These are phyloP conservation scores for Amazona guildingii DNA, from an alignment of 2,113 vertebrate genomes.

Conservation along the genomic window DNA sequence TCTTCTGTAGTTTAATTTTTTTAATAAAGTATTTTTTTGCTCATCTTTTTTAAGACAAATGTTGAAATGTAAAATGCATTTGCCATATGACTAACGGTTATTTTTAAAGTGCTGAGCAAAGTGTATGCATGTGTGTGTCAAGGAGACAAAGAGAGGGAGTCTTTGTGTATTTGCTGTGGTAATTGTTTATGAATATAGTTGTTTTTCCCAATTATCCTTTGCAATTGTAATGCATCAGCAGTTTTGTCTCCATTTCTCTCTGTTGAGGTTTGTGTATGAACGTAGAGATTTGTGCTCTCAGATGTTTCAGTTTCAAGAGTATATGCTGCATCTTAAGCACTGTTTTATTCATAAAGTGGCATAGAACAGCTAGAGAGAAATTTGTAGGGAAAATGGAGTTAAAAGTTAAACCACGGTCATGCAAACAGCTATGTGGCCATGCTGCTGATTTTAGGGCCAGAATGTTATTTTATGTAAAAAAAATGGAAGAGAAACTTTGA, in stretches of 20 bases:
- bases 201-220: constrained; percentile 28
- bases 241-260: neutral
- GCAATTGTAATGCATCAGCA: neutral
- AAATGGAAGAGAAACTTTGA: neutral
- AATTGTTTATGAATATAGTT: constrained; percentile 32
- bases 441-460: neutral
- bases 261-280: neutral
- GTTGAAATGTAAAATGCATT: constrained; percentile 13
- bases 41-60: neutral
- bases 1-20: neutral
- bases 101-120: constrained; percentile 20
- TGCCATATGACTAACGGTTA: constrained; percentile 16
- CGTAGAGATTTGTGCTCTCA: neutral
- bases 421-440: neutral
- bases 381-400: neutral
- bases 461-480: neutral
- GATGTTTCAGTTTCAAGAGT: neutral
- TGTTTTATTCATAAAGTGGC: neutral
- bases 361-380: neutral
- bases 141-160: neutral
- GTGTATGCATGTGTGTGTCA: neutral
- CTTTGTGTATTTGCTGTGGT: constrained; percentile 19
- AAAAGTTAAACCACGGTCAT: neutral
- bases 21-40: constrained; percentile 18
- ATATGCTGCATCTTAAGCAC: neutral